Base-by-base conservation (phyloP, 2,797 vertebrate species). In the Glyptemys insculpta region DNA sequence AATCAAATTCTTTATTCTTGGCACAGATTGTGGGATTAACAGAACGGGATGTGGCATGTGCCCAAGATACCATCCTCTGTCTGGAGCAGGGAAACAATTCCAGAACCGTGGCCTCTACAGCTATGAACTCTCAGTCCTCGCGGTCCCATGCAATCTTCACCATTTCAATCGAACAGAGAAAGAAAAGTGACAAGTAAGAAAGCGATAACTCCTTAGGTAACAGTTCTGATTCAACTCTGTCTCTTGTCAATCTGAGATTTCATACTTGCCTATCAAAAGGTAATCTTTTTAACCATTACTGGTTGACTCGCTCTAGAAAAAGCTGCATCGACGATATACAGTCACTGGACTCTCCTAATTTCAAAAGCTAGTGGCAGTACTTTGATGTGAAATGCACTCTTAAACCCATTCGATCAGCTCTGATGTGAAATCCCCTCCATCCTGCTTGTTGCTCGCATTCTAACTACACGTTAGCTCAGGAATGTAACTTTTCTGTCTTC, bases 111-210 rank as follows among this genome's bases (percentile, higher is more conserved):
- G 99, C 98, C 34, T 99, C 99, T 91, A 99, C 99, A 0, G 99
- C 99, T 1, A 99, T 99, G 99, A 99, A 99, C 3, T 99, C 99
- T 0, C 99, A 99, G 76, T 99, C 99, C 0, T 99, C 99, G 0
- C 98, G 99, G 2, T 99, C 99, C 3, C 99, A 99, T 23, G 99
- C 99, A 31, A 99, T 99, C 97, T 99, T 99, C 97, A 99, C 99
- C 19, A 98, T 99, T 94, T 98, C 98, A n/a, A 96, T 99, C 88
- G 99, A 99, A 47, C 99, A 99, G 95, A 99, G 98, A 83, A 98
- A 98, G 91, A 98, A 98, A 81, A 98, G 80, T 29, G 99, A 99
- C 97, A 99, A 98, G 99, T 99, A 96, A 98, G 99, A 49, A 6
- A 2, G 4, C 3, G 1, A n/a, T 72, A 91, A 21, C 21, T 1